phyloP scores from a whole-genome alignment of 2,113 vertebrate genomes.

The Oryzias curvinotus region DNA sequence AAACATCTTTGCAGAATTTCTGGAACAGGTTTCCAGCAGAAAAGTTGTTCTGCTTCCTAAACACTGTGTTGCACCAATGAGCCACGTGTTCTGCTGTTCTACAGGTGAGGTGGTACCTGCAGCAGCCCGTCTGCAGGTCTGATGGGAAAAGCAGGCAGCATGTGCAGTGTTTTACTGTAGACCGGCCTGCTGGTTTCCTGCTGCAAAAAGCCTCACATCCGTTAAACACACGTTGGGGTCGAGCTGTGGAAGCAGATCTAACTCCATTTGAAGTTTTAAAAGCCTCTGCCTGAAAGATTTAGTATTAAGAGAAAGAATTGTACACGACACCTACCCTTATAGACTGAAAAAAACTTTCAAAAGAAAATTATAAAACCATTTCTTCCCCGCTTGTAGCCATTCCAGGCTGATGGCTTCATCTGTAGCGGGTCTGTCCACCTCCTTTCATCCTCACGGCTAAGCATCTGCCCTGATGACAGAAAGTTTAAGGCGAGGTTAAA shows the following conservation, averaged over 20 bases:
- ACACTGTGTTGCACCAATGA: too few relatives aligned
- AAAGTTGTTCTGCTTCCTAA: too few relatives aligned
- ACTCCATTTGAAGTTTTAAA: constrained; percentile 83
- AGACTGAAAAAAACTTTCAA: constrained; percentile 75
- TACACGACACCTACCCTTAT: constrained; percentile 73
- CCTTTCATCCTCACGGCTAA: constrained; percentile 64
- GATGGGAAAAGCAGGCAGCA: constrained; percentile 72
- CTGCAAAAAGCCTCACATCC: constrained; percentile 62
- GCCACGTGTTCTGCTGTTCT: too few relatives aligned
- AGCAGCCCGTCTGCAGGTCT: constrained; percentile 25
- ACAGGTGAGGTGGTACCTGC: too few relatives aligned
- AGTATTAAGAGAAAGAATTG: constrained; percentile 64
- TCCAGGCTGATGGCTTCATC: constrained; percentile 70
- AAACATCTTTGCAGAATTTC: too few relatives aligned
- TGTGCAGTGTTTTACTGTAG: constrained; percentile 63
- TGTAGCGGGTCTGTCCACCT: constrained; percentile 59
- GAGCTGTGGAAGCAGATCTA: constrained; percentile 76
- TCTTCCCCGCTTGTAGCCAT: constrained; percentile 37
- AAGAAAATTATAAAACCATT: constrained; percentile 78
- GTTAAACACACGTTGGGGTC: constrained; percentile 59
- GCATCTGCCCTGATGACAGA: constrained; percentile 46
- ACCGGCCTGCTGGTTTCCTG: constrained; percentile 56
- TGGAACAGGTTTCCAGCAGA: too few relatives aligned
- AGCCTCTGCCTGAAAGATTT: constrained; percentile 82
- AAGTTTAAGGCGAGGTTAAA: constrained; percentile 41